Conservation (phyloP, 2,888 invertebrate genomes). For the Oasisia sp. region DNA sequence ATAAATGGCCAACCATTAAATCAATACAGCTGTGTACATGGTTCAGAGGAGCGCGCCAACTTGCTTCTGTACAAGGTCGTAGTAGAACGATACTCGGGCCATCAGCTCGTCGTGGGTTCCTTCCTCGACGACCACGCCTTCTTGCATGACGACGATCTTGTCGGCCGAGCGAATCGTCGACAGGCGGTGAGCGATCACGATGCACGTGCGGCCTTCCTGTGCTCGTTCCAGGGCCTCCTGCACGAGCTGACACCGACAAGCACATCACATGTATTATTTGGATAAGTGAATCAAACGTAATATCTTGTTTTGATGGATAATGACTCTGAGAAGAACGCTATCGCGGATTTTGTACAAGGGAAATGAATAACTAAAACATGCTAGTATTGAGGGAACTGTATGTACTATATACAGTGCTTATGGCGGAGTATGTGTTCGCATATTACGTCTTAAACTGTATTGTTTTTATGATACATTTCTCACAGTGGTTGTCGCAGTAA, state of each 20-base stretch:
- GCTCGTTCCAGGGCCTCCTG: constrained; percentile 64
- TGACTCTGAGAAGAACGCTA: background rate
- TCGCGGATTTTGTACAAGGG: no score
- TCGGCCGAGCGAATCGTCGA: constrained; percentile 68
- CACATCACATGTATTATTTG: background rate
- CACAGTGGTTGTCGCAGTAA: background rate
- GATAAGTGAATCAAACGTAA: background rate
- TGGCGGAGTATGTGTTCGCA: background rate
- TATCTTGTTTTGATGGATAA: background rate
- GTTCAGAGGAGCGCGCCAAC: background rate
- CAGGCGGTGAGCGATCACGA: constrained; percentile 68
- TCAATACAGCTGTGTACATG: background rate
- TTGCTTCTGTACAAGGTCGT: background rate
- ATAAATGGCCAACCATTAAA: background rate
- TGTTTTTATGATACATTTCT: background rate
- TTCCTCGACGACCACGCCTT: constrained; percentile 17
- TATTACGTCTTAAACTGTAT: background rate
- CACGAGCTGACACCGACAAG: constrained; percentile 31
- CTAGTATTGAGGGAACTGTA: background rate
- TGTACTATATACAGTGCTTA: background rate
- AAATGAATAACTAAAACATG: no score
- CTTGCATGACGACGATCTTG: constrained; percentile 43
- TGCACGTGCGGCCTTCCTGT: constrained; percentile 64
- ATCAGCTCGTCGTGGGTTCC: constrained; percentile 25
- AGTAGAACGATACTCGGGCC: background rate